phyloP scores from a whole-genome alignment of 2,797 vertebrate genomes.

The Acipenser oxyrinchus region DNA sequence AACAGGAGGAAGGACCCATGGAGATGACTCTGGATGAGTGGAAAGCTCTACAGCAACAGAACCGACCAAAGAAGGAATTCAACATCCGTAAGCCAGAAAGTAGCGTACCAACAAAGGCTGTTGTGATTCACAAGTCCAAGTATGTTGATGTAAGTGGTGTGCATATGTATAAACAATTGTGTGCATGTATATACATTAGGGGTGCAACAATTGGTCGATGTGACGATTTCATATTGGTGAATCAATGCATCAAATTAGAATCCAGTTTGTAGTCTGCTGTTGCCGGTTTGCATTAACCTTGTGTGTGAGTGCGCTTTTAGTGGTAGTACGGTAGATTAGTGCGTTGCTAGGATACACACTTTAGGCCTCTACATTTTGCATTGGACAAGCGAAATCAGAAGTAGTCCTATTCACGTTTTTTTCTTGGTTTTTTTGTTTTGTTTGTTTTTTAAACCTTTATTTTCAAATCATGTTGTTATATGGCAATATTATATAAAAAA shows the following conservation, averaged over 20 bases:
- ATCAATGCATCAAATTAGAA: too few species aligned
- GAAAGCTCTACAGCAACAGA: slow-evolving; percentile 80
- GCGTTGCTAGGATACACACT: too few species aligned
- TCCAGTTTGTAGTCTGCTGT: too few species aligned
- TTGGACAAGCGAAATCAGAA: too few species aligned
- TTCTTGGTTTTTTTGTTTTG: neutral
- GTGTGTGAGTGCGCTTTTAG: too few species aligned
- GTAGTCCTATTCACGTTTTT: neutral
- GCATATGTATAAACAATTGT: neutral
- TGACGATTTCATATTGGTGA: too few species aligned
- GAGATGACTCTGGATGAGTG: slow-evolving; percentile 95
- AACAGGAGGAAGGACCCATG: slow-evolving; percentile 65
- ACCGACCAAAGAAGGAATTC: slow-evolving; percentile 77
- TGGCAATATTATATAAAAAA: too few species aligned
- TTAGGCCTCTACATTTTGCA: too few species aligned
- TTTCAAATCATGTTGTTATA: neutral
- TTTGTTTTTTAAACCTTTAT: neutral
- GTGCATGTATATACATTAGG: neutral
- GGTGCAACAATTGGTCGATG: too few species aligned
- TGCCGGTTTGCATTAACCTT: too few species aligned
- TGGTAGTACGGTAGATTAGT: too few species aligned
- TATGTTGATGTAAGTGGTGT: slow-evolving; percentile 63
- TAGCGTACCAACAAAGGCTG: slow-evolving; percentile 80
- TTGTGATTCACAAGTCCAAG: slow-evolving; percentile 91
- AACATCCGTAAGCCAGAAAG: slow-evolving; percentile 85